Percentiles rank a stretch among this genome's conserved stretches.
Conservation (phyloP, 2,797 vertebrate genomes). For the Sebastes jordani region DNA sequence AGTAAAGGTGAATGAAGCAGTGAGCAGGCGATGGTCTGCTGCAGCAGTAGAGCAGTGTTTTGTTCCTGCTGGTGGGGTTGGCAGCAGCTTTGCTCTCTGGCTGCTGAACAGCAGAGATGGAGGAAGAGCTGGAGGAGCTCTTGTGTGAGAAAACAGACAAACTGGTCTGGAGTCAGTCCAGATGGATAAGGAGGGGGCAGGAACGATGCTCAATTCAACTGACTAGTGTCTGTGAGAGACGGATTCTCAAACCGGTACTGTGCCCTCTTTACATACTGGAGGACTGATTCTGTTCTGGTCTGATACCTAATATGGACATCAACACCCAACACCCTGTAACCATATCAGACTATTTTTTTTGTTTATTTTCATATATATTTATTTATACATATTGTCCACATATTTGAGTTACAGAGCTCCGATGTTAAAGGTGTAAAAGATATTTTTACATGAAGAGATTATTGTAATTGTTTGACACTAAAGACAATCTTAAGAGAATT, state of each 20-base stretch:
- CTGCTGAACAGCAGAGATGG: conserved; percentile 8
- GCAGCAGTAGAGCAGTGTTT: not conserved
- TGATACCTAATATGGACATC: not conserved
- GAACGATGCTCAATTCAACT: not conserved
- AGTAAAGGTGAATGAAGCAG: not conserved
- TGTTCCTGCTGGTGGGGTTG: conserved; percentile 1
- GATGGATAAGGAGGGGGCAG: not conserved
- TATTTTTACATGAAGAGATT: too few relatives aligned
- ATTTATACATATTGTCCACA: not conserved
- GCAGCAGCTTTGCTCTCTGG: conserved; percentile 16
- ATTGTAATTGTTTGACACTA: too few relatives aligned
- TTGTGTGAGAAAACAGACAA: conserved; percentile 36
- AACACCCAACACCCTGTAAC: not conserved
- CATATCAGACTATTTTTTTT: not conserved
- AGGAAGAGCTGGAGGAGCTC: conserved; percentile 23
- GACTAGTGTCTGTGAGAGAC: not conserved
- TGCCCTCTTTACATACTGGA: not conserved
- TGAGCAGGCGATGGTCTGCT: not conserved
- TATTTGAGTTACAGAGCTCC: not conserved
- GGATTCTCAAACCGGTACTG: not conserved
- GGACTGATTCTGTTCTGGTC: not conserved
- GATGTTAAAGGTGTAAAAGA: too few relatives aligned
- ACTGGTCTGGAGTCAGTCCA: conserved; percentile 44
- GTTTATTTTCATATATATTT: too few relatives aligned
- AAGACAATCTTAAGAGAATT: too few relatives aligned